phyloP scores from a whole-genome alignment of 2,113 vertebrate species.

The Varanus salvator region DNA sequence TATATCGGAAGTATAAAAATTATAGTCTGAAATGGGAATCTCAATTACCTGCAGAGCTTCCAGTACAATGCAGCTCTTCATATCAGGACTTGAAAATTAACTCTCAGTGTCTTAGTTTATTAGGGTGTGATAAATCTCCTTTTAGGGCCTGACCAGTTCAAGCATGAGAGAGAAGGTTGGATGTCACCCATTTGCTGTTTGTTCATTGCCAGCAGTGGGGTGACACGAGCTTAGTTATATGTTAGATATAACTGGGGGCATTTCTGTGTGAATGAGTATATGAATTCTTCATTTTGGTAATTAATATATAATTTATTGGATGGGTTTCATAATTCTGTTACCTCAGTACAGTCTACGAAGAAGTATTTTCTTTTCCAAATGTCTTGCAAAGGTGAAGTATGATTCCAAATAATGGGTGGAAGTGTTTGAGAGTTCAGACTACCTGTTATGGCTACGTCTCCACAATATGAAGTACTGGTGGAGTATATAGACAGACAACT shows the following conservation, averaged over 20 bases:
- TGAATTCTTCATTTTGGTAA: neutral
- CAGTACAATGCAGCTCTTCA: rapidly evolving
- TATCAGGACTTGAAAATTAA: neutral
- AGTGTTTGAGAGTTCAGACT: neutral
- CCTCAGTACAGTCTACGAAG: neutral
- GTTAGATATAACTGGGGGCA: neutral
- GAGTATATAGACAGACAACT: neutral
- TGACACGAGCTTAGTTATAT: neutral
- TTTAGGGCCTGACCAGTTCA: neutral
- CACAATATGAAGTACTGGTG: neutral
- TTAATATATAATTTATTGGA: neutral
- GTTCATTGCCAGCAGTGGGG: neutral
- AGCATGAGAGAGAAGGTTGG: neutral
- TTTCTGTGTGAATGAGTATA: neutral
- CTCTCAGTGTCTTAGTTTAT: neutral
- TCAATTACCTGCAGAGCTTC: neutral
- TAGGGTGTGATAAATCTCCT: rapidly evolving
- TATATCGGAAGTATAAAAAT: conserved; percentile 37
- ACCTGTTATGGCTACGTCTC: neutral
- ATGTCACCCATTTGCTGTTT: neutral
- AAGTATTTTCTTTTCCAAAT: neutral
- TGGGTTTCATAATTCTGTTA: neutral
- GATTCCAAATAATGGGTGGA: neutral
- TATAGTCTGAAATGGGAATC: neutral
- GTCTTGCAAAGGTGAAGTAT: neutral